These are phyloP conservation scores for Lacanobia oleracea DNA, from an alignment of 2,888 invertebrate genomes.

Conservation along the genomic window DNA sequence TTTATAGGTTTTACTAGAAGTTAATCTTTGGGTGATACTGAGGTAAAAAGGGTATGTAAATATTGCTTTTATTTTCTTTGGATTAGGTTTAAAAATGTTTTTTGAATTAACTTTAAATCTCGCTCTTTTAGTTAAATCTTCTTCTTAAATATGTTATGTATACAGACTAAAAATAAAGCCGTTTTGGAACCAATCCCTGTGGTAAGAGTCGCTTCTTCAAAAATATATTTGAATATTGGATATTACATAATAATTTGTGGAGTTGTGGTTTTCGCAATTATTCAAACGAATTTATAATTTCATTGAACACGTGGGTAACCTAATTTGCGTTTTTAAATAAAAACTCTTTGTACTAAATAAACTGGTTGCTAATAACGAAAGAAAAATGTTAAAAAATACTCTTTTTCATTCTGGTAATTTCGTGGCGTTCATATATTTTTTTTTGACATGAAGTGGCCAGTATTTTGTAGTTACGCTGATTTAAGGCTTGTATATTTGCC, in stretches of 20 bases:
- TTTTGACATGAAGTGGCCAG: not conserved
- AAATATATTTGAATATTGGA: not conserved
- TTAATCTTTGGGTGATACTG: not conserved
- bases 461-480: not conserved
- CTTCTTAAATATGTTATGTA: not conserved
- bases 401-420: not conserved
- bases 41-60: not conserved
- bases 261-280: not conserved
- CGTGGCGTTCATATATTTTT: not conserved
- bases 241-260: not conserved
- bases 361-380: not conserved
- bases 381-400: fast-evolving
- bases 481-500: too few species aligned
- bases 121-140: not conserved
- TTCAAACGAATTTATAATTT: not conserved
- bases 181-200: not conserved
- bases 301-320: not conserved
- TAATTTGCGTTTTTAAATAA: not conserved
- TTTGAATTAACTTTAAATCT: not conserved
- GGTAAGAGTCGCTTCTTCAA: not conserved
- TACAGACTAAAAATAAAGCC: not conserved
- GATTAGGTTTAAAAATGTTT: not conserved
- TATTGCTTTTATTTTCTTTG: not conserved
- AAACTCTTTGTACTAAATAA: not conserved
- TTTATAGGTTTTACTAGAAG: not conserved